Evolutionary conservation across 2,113 vertebrate genomes (phyloP).

Genomic region (Macheiramphus alcinus): DNA sequence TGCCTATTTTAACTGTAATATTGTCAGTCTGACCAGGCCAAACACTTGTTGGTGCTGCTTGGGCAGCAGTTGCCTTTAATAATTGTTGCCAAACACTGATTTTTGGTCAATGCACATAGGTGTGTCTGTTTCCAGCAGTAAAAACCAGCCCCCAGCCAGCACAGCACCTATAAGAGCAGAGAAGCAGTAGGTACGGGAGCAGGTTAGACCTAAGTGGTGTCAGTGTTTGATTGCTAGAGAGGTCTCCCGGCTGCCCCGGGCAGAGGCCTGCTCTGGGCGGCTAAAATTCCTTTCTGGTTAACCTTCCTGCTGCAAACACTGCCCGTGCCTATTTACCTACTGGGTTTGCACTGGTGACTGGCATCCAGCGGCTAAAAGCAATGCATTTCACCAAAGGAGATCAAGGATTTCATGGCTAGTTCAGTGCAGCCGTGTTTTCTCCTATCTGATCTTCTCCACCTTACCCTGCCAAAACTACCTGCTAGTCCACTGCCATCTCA

Average conservation of each 20-base stretch:
- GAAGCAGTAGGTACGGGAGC: background rate
- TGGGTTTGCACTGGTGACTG: background rate
- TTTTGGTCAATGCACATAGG: background rate
- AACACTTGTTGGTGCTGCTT: background rate
- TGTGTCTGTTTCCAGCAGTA: background rate
- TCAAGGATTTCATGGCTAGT: background rate
- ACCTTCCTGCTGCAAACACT: background rate
- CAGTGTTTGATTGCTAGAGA: background rate
- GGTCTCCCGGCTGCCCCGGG: background rate
- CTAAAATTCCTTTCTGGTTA: background rate
- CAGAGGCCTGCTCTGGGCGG: background rate
- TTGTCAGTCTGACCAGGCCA: background rate
- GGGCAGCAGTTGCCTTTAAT: background rate
- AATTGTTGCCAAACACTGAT: background rate
- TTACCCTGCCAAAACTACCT: background rate
- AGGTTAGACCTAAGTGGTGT: background rate
- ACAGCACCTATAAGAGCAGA: background rate
- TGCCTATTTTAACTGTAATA: background rate
- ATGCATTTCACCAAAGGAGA: background rate
- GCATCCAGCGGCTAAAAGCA: background rate
- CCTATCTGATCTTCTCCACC: background rate
- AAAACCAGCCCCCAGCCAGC: background rate
- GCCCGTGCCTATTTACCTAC: background rate
- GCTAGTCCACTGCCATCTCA: background rate
- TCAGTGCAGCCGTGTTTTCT: background rate